Evolutionary conservation across 2,888 invertebrate genomes (phyloP).

Genomic region (Sceliomorpha sp.): DNA sequence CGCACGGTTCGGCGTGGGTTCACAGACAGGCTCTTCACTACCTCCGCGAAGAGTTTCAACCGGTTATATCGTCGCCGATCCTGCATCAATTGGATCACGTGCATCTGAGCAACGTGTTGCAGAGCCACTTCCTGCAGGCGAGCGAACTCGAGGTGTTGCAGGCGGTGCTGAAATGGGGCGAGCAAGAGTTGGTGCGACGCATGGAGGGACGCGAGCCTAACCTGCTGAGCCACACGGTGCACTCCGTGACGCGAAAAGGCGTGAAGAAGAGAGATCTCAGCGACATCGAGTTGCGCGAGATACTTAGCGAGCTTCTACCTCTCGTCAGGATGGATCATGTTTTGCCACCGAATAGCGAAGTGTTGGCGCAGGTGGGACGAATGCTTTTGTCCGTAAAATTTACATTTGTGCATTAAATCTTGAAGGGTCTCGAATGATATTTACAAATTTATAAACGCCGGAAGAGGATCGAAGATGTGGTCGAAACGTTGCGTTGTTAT

Average conservation of each 20-base stretch:
- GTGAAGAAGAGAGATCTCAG: slow-evolving; percentile 90
- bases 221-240: slow-evolving; percentile 94
- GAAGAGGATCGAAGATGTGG: too few species aligned
- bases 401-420: too few species aligned
- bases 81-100: slow-evolving; percentile 88
- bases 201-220: slow-evolving; percentile 96
- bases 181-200: slow-evolving; percentile 89
- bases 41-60: slow-evolving; percentile 94
- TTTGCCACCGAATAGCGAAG: slow-evolving; percentile 90
- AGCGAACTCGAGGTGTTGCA: slow-evolving; percentile 94
- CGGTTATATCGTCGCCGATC: slow-evolving; percentile 87
- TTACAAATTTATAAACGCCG: too few species aligned
- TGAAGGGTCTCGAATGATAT: too few species aligned
- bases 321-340: slow-evolving; percentile 94
- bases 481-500: too few species aligned
- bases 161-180: slow-evolving; percentile 94
- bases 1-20: slow-evolving; percentile 96
- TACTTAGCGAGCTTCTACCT: slow-evolving; percentile 90
- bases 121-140: slow-evolving; percentile 90
- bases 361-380: slow-evolving; percentile 88
- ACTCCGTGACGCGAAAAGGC: slow-evolving; percentile 92
- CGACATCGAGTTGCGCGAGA: slow-evolving; percentile 92
- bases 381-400: too few species aligned
- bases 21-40: slow-evolving; percentile 94
- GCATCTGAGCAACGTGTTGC: slow-evolving; percentile 87